Evolutionary conservation across 2,113 vertebrate genomes (phyloP).

Genomic region (Sigmodon hispidus): DNA sequence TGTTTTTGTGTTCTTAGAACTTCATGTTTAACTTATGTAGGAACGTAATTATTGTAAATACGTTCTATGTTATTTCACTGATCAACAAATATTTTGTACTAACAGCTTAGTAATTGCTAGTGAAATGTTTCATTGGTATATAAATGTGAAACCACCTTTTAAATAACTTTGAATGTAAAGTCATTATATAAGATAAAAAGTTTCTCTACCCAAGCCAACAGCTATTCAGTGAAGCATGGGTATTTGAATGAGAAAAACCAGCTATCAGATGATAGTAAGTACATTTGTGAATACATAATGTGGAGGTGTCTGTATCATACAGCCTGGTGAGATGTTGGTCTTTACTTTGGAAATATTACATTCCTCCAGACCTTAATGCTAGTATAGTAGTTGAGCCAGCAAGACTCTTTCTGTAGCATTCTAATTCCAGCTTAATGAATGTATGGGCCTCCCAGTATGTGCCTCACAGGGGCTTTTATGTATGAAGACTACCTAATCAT

Average conservation of each 20-base stretch:
- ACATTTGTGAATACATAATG: neutral
- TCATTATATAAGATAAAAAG: conserved; percentile 36
- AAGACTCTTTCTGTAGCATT: neutral
- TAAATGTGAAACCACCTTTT: neutral
- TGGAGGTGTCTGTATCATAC: neutral
- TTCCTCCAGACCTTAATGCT: neutral
- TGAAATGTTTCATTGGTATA: conserved; percentile 36
- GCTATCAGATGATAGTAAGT: neutral
- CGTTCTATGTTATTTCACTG: neutral
- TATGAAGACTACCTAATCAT: neutral
- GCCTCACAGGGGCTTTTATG: neutral
- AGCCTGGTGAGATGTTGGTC: neutral
- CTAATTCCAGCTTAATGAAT: neutral
- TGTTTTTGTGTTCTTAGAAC: neutral
- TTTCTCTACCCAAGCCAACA: conserved; percentile 34
- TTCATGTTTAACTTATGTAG: conserved; percentile 36
- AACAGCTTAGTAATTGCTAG: conserved; percentile 21
- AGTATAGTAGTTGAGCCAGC: neutral
- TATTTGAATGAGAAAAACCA: conserved; percentile 49
- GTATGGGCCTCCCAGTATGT: no score
- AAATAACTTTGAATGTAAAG: conserved; percentile 21
- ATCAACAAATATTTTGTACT: conserved; percentile 22
- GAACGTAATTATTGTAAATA: neutral
- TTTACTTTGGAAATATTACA: neutral
- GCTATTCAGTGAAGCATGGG: neutral